Evolutionary conservation across 2,888 invertebrate species (phyloP), one percentile per base, ranked within the genome.

Genomic region (Orchesellides sinensis): DNA sequence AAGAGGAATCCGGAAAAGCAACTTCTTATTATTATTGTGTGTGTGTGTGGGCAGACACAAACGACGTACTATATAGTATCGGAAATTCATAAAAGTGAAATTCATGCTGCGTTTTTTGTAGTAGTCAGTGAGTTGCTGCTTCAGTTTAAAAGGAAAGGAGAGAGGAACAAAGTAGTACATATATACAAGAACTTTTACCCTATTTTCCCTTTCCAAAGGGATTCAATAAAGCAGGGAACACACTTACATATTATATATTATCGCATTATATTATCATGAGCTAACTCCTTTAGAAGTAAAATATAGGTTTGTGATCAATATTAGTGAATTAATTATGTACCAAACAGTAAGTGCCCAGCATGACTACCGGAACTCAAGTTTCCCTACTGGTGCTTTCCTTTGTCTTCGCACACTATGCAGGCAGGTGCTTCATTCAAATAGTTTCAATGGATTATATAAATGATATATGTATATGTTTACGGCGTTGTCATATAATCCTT

Each of bases 311-410:
- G 49, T 68, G 82, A 86, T 86, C 86, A 74, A 85, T 86, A 86
- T 27, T 49, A 49, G 78, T 83, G 82, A 85, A 84, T 86, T 85
- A 86, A 87, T 83, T 87, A 86, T 87, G 86, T 84, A 80, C 80
- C 72, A 79, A 35, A 68, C 56, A 70, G 63, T 61, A 73, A 65
- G 65, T 45, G 45, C 54, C 21, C 83, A 83, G 77, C 78, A 83
- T 83, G 83, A 72, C 72, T 78, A 68, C 83, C 83, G 77, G 83
- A 83, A 83, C 77, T 83, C 70, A 47, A 70, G n/a, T 70, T 61
- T 75, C 70, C 72, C 49, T 77, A 32, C 54, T 77, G 17, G 32
- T 52, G 52, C 14, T 65, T 47, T 45, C 66, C 77, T 27, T 75
- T 56, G 69, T 65, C 32, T 59, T 83, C 56, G 49, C 54, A 69